Percentiles rank a stretch among this genome's conserved stretches.
Evolutionary conservation across 2,113 vertebrate species (phyloP).

Genomic region (Eudyptes chrysolophus): DNA sequence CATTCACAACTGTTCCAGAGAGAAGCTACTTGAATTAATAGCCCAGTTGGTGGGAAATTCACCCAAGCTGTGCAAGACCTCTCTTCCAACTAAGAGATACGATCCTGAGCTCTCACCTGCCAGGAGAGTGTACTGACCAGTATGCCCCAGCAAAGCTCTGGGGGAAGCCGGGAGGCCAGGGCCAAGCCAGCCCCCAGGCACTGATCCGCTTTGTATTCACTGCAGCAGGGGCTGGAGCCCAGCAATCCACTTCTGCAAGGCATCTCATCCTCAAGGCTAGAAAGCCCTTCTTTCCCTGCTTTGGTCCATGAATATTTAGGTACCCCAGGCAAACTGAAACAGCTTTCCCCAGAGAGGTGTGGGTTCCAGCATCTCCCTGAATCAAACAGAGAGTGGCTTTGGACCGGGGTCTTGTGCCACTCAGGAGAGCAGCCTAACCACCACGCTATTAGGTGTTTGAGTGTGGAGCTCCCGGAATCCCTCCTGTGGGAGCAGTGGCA

Average conservation of each 20-base stretch:
- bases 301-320: constrained; percentile 42
- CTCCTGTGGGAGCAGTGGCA: constrained; percentile 51
- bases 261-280: neutral
- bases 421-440: constrained; percentile 11
- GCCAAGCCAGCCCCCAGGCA: neutral
- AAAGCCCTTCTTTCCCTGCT: neutral
- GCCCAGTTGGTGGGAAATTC: neutral
- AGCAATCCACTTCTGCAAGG: fast-evolving
- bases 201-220: neutral
- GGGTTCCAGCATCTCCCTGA: neutral
- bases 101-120: fast-evolving
- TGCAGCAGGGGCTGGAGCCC: neutral
- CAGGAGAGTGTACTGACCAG: neutral
- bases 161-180: neutral
- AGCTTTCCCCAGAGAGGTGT: neutral
- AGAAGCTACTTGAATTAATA: neutral
- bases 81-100: neutral
- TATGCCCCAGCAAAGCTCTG: neutral
- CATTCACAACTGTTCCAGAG: neutral
- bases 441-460: neutral
- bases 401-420: neutral
- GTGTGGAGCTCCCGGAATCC: neutral
- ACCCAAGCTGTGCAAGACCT: neutral
- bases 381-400: neutral
- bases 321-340: constrained; percentile 1